Evolutionary conservation across 1,140 invertebrate genomes (phyloP).

Genomic region (Trachymyrmex cornetzi): DNA sequence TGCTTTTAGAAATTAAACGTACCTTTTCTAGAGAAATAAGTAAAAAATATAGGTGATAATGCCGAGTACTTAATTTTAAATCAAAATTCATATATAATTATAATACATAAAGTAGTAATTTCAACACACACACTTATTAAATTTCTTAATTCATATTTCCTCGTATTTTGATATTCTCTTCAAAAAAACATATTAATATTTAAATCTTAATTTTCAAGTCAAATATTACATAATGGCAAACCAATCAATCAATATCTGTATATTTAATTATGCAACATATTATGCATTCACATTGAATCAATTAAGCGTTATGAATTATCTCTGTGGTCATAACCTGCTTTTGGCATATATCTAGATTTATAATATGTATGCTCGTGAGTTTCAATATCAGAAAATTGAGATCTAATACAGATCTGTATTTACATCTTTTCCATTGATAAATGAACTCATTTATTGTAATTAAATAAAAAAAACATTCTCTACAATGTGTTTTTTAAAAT

Average conservation of each 20-base stretch:
- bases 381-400: neutral
- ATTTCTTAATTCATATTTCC: neutral
- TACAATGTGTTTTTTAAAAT: neutral
- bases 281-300: slow-evolving; percentile 7
- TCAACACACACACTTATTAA: neutral
- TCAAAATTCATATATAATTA: no score
- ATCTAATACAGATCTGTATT: neutral
- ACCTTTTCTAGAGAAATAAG: neutral
- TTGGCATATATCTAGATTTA: neutral
- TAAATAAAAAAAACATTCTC: neutral
- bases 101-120: neutral
- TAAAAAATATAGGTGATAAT: neutral
- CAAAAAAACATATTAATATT: neutral
- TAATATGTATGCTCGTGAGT: neutral
- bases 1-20: neutral
- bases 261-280: neutral
- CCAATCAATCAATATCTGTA: neutral
- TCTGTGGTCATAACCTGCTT: slow-evolving; percentile 18
- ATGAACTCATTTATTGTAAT: no score
- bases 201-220: neutral
- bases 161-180: neutral
- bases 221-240: neutral
- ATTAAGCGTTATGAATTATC: slow-evolving; percentile 13
- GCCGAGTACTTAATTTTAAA: neutral
- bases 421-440: no score